Conservation (phyloP, 1,140 invertebrate species). For the Drosophila neocordata region DNA sequence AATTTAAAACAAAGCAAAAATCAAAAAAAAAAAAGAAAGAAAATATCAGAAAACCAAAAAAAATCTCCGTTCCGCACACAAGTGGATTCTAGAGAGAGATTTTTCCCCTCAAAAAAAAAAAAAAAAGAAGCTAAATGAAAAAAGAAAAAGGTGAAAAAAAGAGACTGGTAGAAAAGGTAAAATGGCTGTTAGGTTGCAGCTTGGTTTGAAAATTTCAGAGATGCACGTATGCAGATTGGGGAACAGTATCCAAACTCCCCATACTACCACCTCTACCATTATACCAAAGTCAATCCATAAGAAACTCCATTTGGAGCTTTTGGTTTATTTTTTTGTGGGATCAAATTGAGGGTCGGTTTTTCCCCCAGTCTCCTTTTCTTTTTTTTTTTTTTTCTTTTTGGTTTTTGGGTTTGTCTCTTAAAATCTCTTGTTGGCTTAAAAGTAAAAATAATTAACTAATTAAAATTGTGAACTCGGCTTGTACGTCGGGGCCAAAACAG, state of each 20-base stretch:
- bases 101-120: conserved; percentile 18
- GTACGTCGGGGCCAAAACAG: conserved; percentile 18
- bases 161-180: conserved; percentile 35
- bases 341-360: conserved; percentile 43
- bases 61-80: conserved; percentile 12
- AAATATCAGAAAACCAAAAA: not conserved
- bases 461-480: conserved; percentile 76
- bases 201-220: conserved; percentile 54
- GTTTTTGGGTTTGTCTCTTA: conserved; percentile 62
- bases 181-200: conserved; percentile 10
- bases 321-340: conserved; percentile 38
- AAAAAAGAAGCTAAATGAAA: conserved; percentile 29
- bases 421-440: conserved; percentile 79
- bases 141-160: conserved; percentile 29
- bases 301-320: conserved; percentile 49
- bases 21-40: not conserved
- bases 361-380: conserved; percentile 6
- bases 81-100: conserved; percentile 19
- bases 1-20: conserved; percentile 8
- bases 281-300: conserved; percentile 26
- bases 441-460: conserved; percentile 82
- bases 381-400: conserved; percentile 41
- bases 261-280: not conserved
- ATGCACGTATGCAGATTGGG: conserved; percentile 81
- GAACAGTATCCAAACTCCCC: conserved; percentile 51